These are phyloP conservation scores for Cryptoleucopteryx plumbea DNA, from an alignment of 2,113 vertebrate genomes.

Conservation along the genomic window DNA sequence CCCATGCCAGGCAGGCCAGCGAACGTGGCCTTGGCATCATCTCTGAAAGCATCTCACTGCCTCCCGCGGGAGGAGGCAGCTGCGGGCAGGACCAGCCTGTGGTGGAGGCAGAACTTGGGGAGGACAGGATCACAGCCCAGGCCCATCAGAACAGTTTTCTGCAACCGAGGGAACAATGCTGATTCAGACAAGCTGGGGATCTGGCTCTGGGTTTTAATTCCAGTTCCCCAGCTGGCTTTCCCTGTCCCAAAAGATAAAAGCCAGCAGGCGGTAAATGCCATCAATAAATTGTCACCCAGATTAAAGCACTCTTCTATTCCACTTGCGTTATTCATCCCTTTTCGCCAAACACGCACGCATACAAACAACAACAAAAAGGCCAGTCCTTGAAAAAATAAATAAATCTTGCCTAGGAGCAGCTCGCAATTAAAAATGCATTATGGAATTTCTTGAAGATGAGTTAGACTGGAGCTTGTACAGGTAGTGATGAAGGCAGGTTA, in stretches of 20 bases:
- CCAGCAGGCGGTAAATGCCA: not conserved
- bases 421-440: slow-evolving; percentile 71
- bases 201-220: slow-evolving; percentile 30
- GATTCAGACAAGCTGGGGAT: not conserved
- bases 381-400: slow-evolving; percentile 56
- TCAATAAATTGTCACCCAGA: slow-evolving; percentile 41
- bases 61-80: not conserved
- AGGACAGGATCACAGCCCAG: not conserved
- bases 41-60: not conserved
- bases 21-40: not conserved
- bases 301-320: slow-evolving; percentile 1
- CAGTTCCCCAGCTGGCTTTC: not conserved
- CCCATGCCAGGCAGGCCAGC: not conserved
- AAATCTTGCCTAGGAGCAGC: slow-evolving; percentile 56
- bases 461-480: slow-evolving; percentile 18
- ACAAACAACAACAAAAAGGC: slow-evolving; percentile 42
- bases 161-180: not conserved
- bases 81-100: accelerated
- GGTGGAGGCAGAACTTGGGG: not conserved
- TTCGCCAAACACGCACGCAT: accelerated
- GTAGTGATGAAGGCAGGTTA: slow-evolving; percentile 56
- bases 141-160: not conserved
- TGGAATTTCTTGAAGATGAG: slow-evolving; percentile 57
- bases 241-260: slow-evolving; percentile 57
- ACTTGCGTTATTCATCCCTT: not conserved